Conservation (phyloP, 30 jellyfish, hydroid and myxozoan genomes). For the Chironex yamaguchii region DNA sequence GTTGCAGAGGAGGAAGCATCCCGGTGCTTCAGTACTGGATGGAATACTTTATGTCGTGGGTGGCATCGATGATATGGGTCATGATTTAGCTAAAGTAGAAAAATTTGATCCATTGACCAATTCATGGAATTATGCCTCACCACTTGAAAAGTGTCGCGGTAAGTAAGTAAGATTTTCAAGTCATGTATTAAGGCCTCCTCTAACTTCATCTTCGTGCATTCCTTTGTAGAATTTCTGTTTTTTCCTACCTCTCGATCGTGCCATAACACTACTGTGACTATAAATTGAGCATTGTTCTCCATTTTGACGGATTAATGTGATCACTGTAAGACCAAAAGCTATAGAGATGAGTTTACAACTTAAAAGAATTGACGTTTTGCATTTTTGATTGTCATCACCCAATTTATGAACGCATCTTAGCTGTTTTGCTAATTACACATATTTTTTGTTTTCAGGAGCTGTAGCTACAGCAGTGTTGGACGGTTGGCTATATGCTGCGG, state of each 20-base stretch:
- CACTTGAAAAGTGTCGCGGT: constrained; percentile 70
- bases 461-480: constrained; percentile 76
- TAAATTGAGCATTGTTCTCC: too few relatives aligned
- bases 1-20: constrained; percentile 66
- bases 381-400: not conserved
- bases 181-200: not conserved
- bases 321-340: too few relatives aligned
- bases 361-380: too few relatives aligned
- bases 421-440: not conserved
- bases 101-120: constrained; percentile 70
- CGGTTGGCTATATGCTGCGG: constrained; percentile 95
- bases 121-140: constrained; percentile 74
- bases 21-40: constrained; percentile 74
- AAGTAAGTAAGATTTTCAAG: not conserved
- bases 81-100: constrained; percentile 78
- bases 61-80: constrained; percentile 78
- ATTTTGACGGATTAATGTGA: too few relatives aligned
- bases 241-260: too few relatives aligned
- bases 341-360: too few relatives aligned
- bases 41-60: constrained; percentile 89
- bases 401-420: not conserved
- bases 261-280: too few relatives aligned
- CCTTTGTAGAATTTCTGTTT: not conserved
- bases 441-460: constrained; percentile 70
- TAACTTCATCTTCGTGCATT: too few relatives aligned